These are phyloP conservation scores for Spinibarbus caldwelli DNA, from an alignment of 2,797 vertebrate species.

Conservation along the genomic window DNA sequence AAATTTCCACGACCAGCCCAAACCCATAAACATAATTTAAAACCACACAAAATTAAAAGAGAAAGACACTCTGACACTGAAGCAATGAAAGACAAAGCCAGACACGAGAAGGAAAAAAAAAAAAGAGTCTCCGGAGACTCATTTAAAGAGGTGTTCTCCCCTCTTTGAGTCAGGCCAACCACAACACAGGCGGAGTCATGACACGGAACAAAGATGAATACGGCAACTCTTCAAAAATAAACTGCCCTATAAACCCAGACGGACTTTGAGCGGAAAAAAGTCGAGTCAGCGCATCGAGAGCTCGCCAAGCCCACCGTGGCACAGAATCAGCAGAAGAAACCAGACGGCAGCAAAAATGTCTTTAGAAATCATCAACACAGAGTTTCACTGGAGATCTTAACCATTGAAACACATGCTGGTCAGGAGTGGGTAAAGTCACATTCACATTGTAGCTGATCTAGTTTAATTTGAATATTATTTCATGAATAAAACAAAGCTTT, in stretches of 20 bases:
- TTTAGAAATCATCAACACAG: conserved; percentile 30
- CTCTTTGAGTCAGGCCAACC: conserved; percentile 60
- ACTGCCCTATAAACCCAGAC: conserved; percentile 53
- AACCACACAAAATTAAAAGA: conserved; percentile 53
- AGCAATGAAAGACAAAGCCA: conserved; percentile 51
- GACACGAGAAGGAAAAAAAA: not conserved
- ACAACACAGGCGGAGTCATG: conserved; percentile 53
- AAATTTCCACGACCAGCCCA: conserved; percentile 75
- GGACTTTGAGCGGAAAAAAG: conserved; percentile 27
- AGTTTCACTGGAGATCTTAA: conserved; percentile 4
- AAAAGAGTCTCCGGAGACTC: conserved; percentile 43
- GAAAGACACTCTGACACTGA: conserved; percentile 55
- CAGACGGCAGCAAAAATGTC: conserved; percentile 15
- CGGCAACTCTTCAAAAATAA: conserved; percentile 48
- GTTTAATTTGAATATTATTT: not conserved
- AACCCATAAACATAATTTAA: conserved; percentile 76
- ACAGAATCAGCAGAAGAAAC: conserved; percentile 46
- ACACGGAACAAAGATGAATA: conserved; percentile 45
- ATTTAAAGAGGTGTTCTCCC: conserved; percentile 65
- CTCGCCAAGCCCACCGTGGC: conserved; percentile 57
- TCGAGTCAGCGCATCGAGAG: conserved; percentile 47
- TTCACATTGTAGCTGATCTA: not conserved
- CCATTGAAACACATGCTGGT: not conserved
- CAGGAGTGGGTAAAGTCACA: not conserved
- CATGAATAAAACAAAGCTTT: conserved; percentile 8